Base-by-base conservation (phyloP, 1,140 invertebrate genomes). In the Drosophila tristis region DNA sequence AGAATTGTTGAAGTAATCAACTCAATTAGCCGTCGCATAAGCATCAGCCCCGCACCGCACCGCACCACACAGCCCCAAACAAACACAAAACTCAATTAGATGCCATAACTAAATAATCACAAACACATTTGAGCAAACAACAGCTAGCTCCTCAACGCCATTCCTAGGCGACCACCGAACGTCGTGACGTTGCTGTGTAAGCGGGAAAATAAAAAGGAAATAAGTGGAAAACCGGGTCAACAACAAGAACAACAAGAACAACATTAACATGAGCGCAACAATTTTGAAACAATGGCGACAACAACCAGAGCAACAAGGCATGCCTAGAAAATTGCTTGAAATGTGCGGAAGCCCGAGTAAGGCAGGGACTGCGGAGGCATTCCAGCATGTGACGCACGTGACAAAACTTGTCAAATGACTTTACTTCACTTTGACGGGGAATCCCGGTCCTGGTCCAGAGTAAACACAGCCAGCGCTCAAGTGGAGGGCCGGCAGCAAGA, bases 51-150 rank as follows among this genome's bases (percentile, higher is more conserved):
- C 16, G 31, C 31, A 31, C 51, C 31, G 39, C 50, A 39, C 9
- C 11, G 11, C 35, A 39, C 51, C 45, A 35, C 49, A 20, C 56
- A 55, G 44, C 35, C 35, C 53, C 26, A 43, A 72, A 54, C 65
- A 78, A 87, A 80, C 66, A 84, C 57, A 62, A 89, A 89, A 89
- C 85, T 89, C 85, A 89, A 89, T 89, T 89, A 89, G 84, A 80
- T 89, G 85, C 67, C 84, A 89, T 89, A 89, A 89, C 84, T 89
- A 84, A 89, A 89, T 89, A 89, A 89, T 89, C 84, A 89, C 84
- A 89, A 84, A 89, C 85, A 89, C 84, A 84, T 89, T 89, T 80
- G 73, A 71, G 48, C 85, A 82, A 80, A 84, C 79, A 80, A 80
- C 55, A 51, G 48, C 65, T 77, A 56, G 20, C 66, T 60, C 51